Evolutionary conservation across 2,888 invertebrate genomes (phyloP).

Genomic region (Villa cingulata): DNA sequence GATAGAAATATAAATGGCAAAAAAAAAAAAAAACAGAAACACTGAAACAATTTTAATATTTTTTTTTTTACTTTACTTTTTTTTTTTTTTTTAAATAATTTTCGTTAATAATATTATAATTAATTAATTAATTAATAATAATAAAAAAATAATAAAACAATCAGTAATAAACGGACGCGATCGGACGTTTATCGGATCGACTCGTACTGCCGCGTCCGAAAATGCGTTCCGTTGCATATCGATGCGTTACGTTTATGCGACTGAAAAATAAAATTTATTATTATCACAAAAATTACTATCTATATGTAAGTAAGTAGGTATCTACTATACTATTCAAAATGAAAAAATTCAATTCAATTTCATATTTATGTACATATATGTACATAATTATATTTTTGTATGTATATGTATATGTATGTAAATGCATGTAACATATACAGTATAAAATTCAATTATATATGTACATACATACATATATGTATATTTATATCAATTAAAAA

Average conservation of each 20-base stretch:
- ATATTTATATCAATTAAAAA: no score
- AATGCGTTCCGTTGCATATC: conserved; percentile 39
- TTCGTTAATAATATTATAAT: not conserved
- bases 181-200: conserved; percentile 38
- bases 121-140: conserved; percentile 2
- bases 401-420: no score
- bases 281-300: no score
- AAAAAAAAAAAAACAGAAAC: no score
- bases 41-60: not conserved
- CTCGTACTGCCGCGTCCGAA: conserved; percentile 38
- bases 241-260: conserved; percentile 38
- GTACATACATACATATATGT: no score
- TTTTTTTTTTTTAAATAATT: not conserved
- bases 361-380: not conserved
- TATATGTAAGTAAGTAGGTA: conserved; percentile 22
- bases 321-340: no score
- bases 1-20: no score
- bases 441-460: no score
- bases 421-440: no score
- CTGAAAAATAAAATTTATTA: conserved; percentile 37
- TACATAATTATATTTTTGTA: no score
- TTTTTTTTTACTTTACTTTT: conserved; percentile 5
- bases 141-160: conserved; percentile 7
- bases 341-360: not conserved
- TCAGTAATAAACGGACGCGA: conserved; percentile 26